Evolutionary conservation across 2,113 vertebrate species (phyloP), one percentile per base, ranked within the genome.

Genomic region (Equus przewalskii): DNA sequence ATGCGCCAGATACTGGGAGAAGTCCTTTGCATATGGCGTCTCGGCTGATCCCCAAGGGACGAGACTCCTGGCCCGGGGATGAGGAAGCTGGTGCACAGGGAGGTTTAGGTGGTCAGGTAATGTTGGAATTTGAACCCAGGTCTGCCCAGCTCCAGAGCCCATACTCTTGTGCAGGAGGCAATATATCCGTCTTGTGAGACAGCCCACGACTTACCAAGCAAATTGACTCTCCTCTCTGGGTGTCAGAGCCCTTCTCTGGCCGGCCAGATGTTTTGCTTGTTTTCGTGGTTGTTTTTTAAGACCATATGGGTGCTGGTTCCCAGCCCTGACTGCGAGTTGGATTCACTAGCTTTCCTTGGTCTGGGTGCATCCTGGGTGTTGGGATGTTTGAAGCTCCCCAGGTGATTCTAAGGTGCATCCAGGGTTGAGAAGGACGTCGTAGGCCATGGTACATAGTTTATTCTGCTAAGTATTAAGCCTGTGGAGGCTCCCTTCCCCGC

Each of bases 61-160:
- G 70, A 16, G 6, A 3, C 67, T 0, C 0, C 10, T 4, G 28
- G 16, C 49, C 46, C 3, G 7, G 5, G 19, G 21, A 2, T 18
- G 28, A 28, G 78, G 24, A 30, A 65, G 28, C 72, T 12, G 3
- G 30, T 4, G 4, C 10, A 56, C 3, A 3, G 18, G 36, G 69
- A 60, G 51, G 30, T 11, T 62, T 60, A 1, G 56, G 58, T 41
- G 28, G 62, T 41, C 11, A 65, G 65, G 36, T 0, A 19, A 49
- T 33, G 49, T 7, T 1, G 1, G 80, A 16, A 36, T 46, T 83
- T 28, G 75, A 75, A 67, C 14, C 83, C 19, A 24, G 67, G 30
- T 21, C 21, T 3, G 0, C 7, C 13, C 12, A 36, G 22, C 7
- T 62, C 44, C 85, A 30, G 80, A 49, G 36, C 26, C 33, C 36